Evolutionary conservation across 2,888 invertebrate genomes (phyloP).

Genomic region (Chamaedrilus cognettii): DNA sequence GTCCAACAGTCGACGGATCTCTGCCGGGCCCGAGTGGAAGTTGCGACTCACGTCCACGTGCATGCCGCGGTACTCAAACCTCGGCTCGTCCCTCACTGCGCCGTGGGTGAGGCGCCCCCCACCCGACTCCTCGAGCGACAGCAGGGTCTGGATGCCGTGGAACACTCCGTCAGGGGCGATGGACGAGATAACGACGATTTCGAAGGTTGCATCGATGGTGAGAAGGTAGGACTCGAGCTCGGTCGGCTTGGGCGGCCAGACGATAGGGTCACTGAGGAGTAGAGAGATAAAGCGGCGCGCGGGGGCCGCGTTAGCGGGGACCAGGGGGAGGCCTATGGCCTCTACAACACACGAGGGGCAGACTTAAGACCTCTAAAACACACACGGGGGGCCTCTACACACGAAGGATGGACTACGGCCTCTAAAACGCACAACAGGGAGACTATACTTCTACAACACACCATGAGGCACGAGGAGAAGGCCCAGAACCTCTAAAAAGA

Average conservation of each 20-base stretch:
- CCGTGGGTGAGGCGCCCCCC: background rate
- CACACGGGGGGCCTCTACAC: background rate
- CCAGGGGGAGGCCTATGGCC: background rate
- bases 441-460: no score
- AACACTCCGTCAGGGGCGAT: conserved; percentile 21
- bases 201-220: background rate
- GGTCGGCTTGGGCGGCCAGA: background rate
- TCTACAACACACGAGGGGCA: background rate
- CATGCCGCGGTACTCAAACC: conserved; percentile 39
- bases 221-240: background rate
- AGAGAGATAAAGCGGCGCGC: background rate
- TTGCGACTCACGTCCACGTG: conserved; percentile 53
- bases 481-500: no score
- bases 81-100: background rate
- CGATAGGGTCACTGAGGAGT: background rate
- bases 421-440: no score
- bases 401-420: no score
- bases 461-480: no score
- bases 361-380: background rate
- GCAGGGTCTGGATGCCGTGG: conserved; percentile 26
- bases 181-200: background rate
- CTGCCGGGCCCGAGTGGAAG: conserved; percentile 40
- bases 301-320: background rate
- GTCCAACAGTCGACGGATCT: conserved; percentile 38
- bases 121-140: conserved; percentile 7